Base-by-base conservation (phyloP, 2,113 vertebrate genomes). In the Neotragus pygmaeus region DNA sequence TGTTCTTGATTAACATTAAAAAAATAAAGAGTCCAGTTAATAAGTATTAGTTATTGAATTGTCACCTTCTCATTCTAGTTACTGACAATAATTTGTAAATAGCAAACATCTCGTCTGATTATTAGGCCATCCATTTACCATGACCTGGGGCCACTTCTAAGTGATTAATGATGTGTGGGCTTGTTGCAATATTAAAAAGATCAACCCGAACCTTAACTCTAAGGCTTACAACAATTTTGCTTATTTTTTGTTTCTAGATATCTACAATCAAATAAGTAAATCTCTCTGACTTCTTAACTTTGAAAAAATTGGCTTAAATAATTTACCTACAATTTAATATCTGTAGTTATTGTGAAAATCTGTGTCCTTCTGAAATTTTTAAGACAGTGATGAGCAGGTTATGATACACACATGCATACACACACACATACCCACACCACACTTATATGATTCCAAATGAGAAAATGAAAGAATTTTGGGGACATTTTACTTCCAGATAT, bases 51-150 rank as follows among this genome's bases (percentile, higher is more conserved):
- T 91, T 97, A 96, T 92, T 96, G 95, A 96, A 97, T 96, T 87
- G 88, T 95, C 95, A 97, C 90, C 94, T 97, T 64, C 81, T 97
- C 85, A 93, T 43, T 95, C 96, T 96, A 78, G 89, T 95, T 96
- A 98, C 93, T 95, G 97, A 95, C 97, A 96, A 97, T 93, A 97
- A 97, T 97, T 96, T 97, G 91, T 94, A 97, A 97, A 97, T 64
- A 96, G 92, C 92, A 97, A 96, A 95, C 95, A 96, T 94, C 81
- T 94, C 13, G 0, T 91, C 90, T 96, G 94, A 97, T 97, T 98
- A 96, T 98, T 96, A 97, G 94, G 73, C 94, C 91, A 97, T 95
- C 88, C 92, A 96, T 98, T 97, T 97, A 80, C 90, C 51, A 58
- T 88, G 90, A 96, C 96, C 97, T 88, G 53, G 82, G 95, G 95